phyloP scores from a whole-genome alignment of 2,888 invertebrate species.

The Altica lythri region DNA sequence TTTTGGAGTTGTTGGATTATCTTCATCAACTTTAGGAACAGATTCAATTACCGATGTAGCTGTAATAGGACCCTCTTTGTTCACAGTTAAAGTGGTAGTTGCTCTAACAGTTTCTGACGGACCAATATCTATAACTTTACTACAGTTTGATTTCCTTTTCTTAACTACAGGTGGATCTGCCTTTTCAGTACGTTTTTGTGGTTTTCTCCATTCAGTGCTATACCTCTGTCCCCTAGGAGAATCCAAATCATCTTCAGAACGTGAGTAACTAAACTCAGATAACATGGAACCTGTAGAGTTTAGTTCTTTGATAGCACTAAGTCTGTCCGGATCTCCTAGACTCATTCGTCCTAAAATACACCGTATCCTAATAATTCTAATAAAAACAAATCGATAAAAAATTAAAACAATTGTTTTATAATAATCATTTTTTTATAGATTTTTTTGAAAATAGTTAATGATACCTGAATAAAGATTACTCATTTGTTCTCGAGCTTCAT shows the following conservation, averaged over 20 bases:
- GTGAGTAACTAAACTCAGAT: conserved; percentile 80
- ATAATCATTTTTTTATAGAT: not conserved
- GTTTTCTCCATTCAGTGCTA: conserved; percentile 17
- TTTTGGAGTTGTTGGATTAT: conserved; percentile 25
- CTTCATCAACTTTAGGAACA: conserved; percentile 53
- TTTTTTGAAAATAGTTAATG: not conserved
- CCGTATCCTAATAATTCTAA: not conserved
- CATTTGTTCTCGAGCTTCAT: conserved; percentile 23
- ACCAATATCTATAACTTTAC: conserved; percentile 58
- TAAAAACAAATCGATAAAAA: not conserved
- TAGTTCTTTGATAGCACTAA: conserved; percentile 70
- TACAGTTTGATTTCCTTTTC: conserved; percentile 46
- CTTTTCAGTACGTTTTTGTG: conserved; percentile 6
- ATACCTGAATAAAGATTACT: conserved; percentile 1
- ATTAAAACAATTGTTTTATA: too few species aligned
- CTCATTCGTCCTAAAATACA: conserved; percentile 22
- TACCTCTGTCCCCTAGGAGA: conserved; percentile 55
- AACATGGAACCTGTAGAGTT: conserved; percentile 81
- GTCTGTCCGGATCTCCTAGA: conserved; percentile 32
- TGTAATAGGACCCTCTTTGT: conserved; percentile 67
- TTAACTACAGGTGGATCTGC: conserved; percentile 27
- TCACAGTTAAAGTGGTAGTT: conserved; percentile 74
- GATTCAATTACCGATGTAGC: conserved; percentile 75
- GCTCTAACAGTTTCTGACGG: conserved; percentile 70
- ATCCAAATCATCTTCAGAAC: conserved; percentile 83